phyloP scores from a whole-genome alignment of 1,140 invertebrate species.

The Lethrus apterus region DNA sequence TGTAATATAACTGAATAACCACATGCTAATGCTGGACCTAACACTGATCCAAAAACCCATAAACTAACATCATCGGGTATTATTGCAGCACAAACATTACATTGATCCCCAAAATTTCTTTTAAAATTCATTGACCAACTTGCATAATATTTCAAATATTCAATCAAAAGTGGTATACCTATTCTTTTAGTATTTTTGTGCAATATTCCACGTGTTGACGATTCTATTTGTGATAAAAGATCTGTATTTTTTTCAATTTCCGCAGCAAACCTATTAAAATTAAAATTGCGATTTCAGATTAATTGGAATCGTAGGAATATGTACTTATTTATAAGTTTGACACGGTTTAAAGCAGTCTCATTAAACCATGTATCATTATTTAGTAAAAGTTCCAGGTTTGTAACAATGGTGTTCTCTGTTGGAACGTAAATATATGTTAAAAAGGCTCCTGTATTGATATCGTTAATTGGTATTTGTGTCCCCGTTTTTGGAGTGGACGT shows the following conservation, averaged over 20 bases:
- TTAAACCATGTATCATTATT: background rate
- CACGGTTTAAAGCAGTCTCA: background rate
- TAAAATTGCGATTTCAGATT: background rate
- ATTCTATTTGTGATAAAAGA: conserved; percentile 34
- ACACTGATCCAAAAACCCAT: conserved; percentile 24
- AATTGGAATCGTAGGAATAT: background rate
- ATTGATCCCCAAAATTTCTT: conserved; percentile 18
- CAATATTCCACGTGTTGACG: conserved; percentile 25
- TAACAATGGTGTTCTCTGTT: background rate
- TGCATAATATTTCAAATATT: conserved; percentile 35
- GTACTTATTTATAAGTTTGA: background rate
- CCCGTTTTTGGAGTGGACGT: background rate
- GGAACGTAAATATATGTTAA: background rate
- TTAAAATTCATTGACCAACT: conserved; percentile 22
- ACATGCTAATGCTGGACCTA: conserved; percentile 31
- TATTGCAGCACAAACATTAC: conserved; percentile 20
- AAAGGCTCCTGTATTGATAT: background rate
- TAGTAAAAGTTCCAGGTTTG: background rate
- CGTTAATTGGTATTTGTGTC: too few species aligned
- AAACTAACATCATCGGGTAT: conserved; percentile 22
- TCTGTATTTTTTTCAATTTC: conserved; percentile 26
- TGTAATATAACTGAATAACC: conserved; percentile 28
- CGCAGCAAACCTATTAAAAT: conserved; percentile 25
- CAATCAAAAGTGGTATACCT: conserved; percentile 19
- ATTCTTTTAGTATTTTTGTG: conserved; percentile 27